Evolutionary conservation across 2,888 invertebrate species (phyloP), one percentile per base, ranked within the genome.

Genomic region (Aporophyla lueneburgensis): DNA sequence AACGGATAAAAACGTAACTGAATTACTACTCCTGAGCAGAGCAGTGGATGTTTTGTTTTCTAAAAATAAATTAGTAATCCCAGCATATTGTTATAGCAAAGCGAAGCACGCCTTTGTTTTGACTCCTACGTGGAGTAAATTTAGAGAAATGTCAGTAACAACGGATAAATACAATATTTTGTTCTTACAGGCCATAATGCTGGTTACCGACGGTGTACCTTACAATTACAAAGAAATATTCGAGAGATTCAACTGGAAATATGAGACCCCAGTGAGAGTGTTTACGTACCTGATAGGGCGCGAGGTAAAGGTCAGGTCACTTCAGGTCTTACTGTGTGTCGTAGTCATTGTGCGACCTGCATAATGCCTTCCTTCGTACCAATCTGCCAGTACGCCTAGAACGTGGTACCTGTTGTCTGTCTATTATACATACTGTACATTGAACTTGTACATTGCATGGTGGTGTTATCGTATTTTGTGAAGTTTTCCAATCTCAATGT

Each of bases 201-300:
- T 99, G 87, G 98, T 99, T 88, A 99, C 99, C n/a, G 99, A 99
- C 94, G 99, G 99, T 43, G 99, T 99, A 24, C 99, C 99, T 63
- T 98, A 99, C 91, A 99, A 98, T 92, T 99, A 98, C 95, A 98
- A 99, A 92, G 98, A 99, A 90, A 98, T 99, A 75, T 99, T 99
- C 94, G 97, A 98, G 91, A 97, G 97, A 86, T 99, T 98, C 96
- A 99, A 99, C 94, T 98, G 98, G 98, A 96, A 96, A 86, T 96
- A 96, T 84, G 98, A 98, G 74, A 98, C 98, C 95, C 98, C 99
- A 89, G 99, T 99, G 68, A 97, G 99, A 87, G 98, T 99, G 84
- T 99, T 99, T 97, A 99, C 99, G 59, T 99, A 99, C 97, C 97
- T 99, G 91, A 99, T 99, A 95, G 99, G 99, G 85, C 97, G 98